These are phyloP conservation scores for Psittacula echo DNA, from an alignment of 2,797 vertebrate species.

Conservation along the genomic window DNA sequence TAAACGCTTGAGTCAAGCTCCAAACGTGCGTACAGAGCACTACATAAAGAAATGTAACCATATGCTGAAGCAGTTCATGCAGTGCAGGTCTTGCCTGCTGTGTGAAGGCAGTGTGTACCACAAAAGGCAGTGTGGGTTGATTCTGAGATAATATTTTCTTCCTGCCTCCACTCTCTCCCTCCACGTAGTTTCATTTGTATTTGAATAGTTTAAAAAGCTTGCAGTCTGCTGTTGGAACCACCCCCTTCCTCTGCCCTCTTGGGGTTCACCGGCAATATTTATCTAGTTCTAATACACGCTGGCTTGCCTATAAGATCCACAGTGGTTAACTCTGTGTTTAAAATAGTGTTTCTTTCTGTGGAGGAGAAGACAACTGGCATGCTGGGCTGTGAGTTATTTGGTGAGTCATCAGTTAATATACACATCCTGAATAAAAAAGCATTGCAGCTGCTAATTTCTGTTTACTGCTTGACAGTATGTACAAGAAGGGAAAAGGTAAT, in stretches of 20 bases:
- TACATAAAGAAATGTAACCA: background rate
- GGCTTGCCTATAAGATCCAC: background rate
- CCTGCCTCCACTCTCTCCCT: background rate
- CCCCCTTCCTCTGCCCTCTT: background rate
- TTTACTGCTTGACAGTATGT: constrained; percentile 1
- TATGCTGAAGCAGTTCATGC: background rate
- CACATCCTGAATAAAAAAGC: constrained; percentile 26
- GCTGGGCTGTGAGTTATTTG: constrained; percentile 7
- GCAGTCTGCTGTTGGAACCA: background rate
- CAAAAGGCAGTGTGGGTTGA: background rate
- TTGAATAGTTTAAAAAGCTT: background rate
- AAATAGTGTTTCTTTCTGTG: constrained; percentile 61
- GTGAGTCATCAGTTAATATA: constrained; percentile 63
- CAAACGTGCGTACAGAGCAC: background rate
- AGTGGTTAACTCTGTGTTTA: constrained; percentile 25
- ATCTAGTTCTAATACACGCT: background rate
- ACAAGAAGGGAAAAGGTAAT: constrained; percentile 27
- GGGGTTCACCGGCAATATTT: background rate
- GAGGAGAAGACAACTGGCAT: constrained; percentile 50
- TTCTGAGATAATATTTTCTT: background rate
- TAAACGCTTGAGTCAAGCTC: background rate
- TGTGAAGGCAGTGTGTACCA: background rate
- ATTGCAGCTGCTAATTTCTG: constrained; percentile 48
- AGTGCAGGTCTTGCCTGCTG: background rate
- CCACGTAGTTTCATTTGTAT: background rate